Base-by-base conservation (phyloP, 2,888 invertebrate genomes). In the Zygothrica quintamaculata region DNA sequence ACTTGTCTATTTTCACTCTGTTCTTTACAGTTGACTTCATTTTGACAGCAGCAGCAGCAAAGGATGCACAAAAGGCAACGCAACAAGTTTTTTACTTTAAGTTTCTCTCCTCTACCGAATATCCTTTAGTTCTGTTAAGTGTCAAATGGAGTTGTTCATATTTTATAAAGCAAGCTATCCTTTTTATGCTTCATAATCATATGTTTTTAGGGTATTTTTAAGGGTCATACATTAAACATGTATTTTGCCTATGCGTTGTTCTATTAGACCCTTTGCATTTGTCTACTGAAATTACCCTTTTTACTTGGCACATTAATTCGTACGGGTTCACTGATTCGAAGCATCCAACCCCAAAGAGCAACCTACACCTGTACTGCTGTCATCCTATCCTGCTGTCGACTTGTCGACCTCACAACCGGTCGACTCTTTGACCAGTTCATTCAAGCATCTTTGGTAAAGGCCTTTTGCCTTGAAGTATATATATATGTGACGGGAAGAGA, bases 291-390 rank as follows among this genome's bases (percentile, higher is more conserved):
- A 87, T 87, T 87, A 87, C 78, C 82, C 85, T 71, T 87, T 82
- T 87, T 75, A 59, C 75, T 62, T 64, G 75, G 69, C 78, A 87
- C 87, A 85, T 87, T 87, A 81, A 82, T 84, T 82, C 71, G 56
- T 39, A 59, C 65, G 62, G 66, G 70, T 73, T 87, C 85, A 72
- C 43, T 77, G 82, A 62, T 69, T 74, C 60, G 47, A 39, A 58
- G 46, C 51, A 50, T 65, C 42, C 47, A 65, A 36, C 12, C 37
- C 43, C 16, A 29, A 18, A 26, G n/a, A 26, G 12, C 39, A 18
- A 39, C 26, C n/a, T 36, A 39, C 60, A 52, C 57, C 60, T 59
- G n/a, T n/a, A n/a, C n/a, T n/a, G n/a, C n/a, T n/a, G n/a, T n/a
- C n/a, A n/a, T n/a, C n/a, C n/a, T n/a, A n/a, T n/a, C n/a, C n/a